Conservation (phyloP, 2,888 invertebrate species). For the Nemurella pictetii region DNA sequence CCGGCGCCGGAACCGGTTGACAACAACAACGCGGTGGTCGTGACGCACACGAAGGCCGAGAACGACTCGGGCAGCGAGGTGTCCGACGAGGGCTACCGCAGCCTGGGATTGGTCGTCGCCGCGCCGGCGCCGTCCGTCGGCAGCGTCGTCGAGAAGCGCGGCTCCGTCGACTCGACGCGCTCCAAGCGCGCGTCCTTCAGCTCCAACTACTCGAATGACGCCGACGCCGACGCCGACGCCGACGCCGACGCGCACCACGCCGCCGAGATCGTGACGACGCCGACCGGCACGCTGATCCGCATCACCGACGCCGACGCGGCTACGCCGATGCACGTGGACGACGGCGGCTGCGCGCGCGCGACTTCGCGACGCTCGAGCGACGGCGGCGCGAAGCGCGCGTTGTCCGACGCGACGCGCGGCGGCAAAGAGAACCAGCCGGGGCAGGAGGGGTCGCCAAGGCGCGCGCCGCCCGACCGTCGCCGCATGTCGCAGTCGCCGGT, state of each 20-base stretch:
- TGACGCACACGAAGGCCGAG: constrained; percentile 42
- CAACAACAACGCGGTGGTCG: constrained; percentile 32
- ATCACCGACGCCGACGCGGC: constrained; percentile 45
- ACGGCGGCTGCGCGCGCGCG: constrained; percentile 46
- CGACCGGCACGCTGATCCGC: constrained; percentile 55
- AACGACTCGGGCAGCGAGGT: constrained; percentile 79
- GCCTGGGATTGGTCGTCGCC: constrained; percentile 53
- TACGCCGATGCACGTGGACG: constrained; percentile 50
- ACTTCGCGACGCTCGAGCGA: constrained; percentile 49
- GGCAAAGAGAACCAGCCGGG: constrained; percentile 55
- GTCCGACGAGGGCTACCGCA: constrained; percentile 83
- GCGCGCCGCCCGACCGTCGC: constrained; percentile 45
- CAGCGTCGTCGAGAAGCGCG: constrained; percentile 12
- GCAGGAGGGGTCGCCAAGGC: background rate
- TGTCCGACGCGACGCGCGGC: constrained; percentile 66
- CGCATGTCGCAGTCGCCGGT: constrained; percentile 16
- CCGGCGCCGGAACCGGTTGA: constrained; percentile 34
- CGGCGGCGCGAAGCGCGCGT: constrained; percentile 49
- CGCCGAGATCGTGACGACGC: constrained; percentile 63
- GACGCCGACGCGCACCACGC: background rate
- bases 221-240: no score
- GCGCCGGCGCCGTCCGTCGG: constrained; percentile 1
- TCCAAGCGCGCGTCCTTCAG: constrained; percentile 18
- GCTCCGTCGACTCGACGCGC: constrained; percentile 5
- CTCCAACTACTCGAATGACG: constrained; percentile 12